Base-by-base conservation (phyloP, 2,797 vertebrate species). In the Phrynocephalus forsythii region DNA sequence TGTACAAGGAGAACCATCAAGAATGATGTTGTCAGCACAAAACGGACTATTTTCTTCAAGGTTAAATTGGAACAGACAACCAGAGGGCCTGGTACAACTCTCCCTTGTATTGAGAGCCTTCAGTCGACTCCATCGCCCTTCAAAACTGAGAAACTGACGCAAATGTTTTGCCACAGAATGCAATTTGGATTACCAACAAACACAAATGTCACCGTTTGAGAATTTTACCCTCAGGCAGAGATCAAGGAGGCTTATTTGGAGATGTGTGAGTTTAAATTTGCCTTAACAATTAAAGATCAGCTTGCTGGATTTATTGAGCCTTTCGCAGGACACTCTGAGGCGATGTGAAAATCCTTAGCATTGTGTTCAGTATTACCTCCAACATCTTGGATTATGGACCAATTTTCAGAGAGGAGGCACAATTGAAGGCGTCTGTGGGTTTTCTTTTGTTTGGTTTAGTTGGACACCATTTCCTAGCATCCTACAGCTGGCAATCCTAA, bases 101-200 rank as follows among this genome's bases (percentile, higher is more conserved):
- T 91, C 24, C 60, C 72, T 28, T 73, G 66, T 75, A 86, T 67
- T 76, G 18, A 18, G 60, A 63, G 18, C 18, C 60, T 63, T 63
- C 60, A 63, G 60, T 20, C 18, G 18, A 63, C 60, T 83, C 38
- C 82, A 38, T 82, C 78, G 88, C 80, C 77, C 69, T 80, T 71
- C 87, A 60, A 60, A 83, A 90, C 86, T 85, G 75, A 88, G 75
- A 91, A 77, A 92, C 91, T 86, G 92, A 88, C 77, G 50, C 50
- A 86, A 66, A 15, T 72, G 16, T n/a, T 28, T 79, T 87, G 84
- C 83, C 67, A 85, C 88, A 88, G 90, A 90, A 91, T 50, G 3
- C 38, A 85, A 52, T 94, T 91, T 92, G 72, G 83, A 93, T 92
- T 92, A 93, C 79, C 15, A 89, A 83, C 73, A 89, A 92, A 80